These are phyloP conservation scores for Sinohyriopsis cumingii DNA, from an alignment of 2,888 invertebrate genomes.

Conservation along the genomic window DNA sequence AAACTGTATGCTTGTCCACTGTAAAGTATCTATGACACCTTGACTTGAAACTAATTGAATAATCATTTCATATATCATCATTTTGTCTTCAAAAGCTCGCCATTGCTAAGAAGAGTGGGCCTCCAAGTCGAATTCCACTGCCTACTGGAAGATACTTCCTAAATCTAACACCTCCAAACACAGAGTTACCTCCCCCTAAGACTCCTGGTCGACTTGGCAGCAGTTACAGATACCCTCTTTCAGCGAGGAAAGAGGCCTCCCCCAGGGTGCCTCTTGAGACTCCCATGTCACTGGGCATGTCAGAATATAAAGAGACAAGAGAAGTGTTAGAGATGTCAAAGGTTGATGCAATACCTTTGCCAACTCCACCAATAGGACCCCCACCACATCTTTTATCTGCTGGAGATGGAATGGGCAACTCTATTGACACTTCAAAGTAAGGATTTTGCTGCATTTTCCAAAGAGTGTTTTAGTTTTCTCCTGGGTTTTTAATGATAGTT, in stretches of 20 bases:
- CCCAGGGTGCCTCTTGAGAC: conserved; percentile 13
- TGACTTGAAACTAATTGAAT: too few species aligned
- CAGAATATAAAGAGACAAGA: conserved; percentile 20
- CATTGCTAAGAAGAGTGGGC: conserved; percentile 45
- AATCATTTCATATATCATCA: not conserved
- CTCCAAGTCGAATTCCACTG: conserved; percentile 55
- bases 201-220: conserved; percentile 14
- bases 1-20: too few species aligned
- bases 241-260: too few species aligned
- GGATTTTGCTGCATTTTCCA: not conserved
- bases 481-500: too few species aligned
- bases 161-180: conserved; percentile 36
- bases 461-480: too few species aligned
- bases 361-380: conserved; percentile 1
- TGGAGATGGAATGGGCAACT: not conserved
- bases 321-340: conserved; percentile 29
- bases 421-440: not conserved
- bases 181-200: conserved; percentile 31
- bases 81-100: conserved; percentile 31
- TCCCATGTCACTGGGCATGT: conserved; percentile 17
- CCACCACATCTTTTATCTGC: conserved; percentile 4
- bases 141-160: conserved; percentile 53
- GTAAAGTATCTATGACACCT: too few species aligned
- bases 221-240: not conserved
- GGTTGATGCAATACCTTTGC: conserved; percentile 28